These are phyloP conservation scores for Silurus glanis DNA, from an alignment of 2,113 vertebrate genomes.

Conservation along the genomic window DNA sequence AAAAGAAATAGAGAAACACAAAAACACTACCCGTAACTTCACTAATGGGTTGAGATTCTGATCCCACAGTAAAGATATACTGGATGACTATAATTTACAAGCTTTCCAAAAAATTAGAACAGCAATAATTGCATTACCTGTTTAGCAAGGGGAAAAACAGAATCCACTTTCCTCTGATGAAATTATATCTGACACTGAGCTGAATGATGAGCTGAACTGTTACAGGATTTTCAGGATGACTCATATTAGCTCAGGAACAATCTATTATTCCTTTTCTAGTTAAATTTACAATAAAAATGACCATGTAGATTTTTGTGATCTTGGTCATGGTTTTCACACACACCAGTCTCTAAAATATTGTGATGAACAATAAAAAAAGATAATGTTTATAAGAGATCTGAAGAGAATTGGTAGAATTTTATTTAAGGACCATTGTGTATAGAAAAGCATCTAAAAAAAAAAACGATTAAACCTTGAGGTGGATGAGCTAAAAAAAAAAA, in stretches of 20 bases:
- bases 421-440: too few species aligned
- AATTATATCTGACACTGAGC: background rate
- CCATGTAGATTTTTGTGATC: background rate
- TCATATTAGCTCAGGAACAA: background rate
- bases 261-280: background rate
- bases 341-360: too few species aligned
- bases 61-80: background rate
- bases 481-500: too few species aligned
- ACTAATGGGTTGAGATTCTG: background rate
- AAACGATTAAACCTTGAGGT: too few species aligned
- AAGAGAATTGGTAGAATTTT: too few species aligned
- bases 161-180: background rate
- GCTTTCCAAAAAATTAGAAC: background rate
- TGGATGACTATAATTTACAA: background rate
- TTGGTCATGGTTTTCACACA: too few species aligned
- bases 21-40: background rate
- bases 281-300: background rate
- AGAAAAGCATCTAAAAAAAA: too few species aligned
- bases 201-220: background rate
- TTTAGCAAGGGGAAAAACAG: background rate
- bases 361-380: too few species aligned
- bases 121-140: background rate
- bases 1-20: background rate
- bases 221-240: background rate
- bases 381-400: too few species aligned